These are phyloP conservation scores for Calcarius lapponicus DNA, from an alignment of 2,797 vertebrate genomes.

Conservation along the genomic window DNA sequence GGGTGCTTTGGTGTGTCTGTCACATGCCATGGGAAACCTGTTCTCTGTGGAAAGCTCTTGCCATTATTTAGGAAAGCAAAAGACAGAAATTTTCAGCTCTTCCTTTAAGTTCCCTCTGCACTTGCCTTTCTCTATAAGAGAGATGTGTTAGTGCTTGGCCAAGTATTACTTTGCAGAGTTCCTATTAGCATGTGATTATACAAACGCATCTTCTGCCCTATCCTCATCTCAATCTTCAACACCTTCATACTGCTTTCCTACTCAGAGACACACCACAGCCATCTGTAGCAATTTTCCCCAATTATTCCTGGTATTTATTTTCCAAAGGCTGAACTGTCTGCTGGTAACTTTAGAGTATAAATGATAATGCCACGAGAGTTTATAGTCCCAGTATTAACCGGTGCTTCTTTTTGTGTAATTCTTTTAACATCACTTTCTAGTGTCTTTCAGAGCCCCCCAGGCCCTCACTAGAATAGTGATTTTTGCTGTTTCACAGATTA, in stretches of 20 bases:
- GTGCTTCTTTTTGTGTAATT: neutral
- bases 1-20: neutral
- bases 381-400: neutral
- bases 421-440: neutral
- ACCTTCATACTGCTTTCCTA: neutral
- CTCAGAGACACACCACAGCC: neutral
- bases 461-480: neutral
- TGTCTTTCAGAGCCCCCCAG: neutral
- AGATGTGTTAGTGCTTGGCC: neutral
- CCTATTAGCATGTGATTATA: neutral
- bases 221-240: neutral
- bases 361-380: neutral
- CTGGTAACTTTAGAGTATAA: neutral
- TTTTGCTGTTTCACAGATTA: neutral
- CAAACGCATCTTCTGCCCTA: neutral
- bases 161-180: neutral
- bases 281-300: neutral
- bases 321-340: neutral
- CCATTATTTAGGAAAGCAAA: neutral
- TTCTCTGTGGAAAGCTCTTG: neutral
- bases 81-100: neutral
- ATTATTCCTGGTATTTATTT: neutral
- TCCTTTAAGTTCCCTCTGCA: neutral
- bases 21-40: neutral
- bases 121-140: neutral